These are phyloP conservation scores for Carduelis carduelis DNA, from an alignment of 2,797 vertebrate species.

Conservation along the genomic window DNA sequence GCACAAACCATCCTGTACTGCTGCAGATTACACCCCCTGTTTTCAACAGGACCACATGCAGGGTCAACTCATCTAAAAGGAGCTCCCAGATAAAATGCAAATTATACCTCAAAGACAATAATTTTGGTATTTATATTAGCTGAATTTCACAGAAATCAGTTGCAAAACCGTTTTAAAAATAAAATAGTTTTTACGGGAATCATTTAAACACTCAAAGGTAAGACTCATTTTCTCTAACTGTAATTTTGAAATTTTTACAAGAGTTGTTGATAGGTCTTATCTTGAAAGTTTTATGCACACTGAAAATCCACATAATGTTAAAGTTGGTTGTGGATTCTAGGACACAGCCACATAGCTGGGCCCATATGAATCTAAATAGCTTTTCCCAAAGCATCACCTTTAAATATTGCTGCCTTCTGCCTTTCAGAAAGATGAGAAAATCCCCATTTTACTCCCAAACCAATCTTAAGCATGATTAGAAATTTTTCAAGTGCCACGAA, in stretches of 20 bases:
- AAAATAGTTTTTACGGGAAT: not conserved
- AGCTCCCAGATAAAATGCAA: not conserved
- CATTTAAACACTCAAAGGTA: not conserved
- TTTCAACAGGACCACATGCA: not conserved
- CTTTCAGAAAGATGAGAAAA: constrained; percentile 9
- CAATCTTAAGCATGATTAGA: not conserved
- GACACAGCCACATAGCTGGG: not conserved
- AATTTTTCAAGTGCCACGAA: not conserved
- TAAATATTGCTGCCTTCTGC: not conserved
- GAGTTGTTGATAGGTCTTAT: not conserved
- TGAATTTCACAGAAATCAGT: not conserved
- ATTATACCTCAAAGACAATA: not conserved
- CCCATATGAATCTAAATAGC: not conserved
- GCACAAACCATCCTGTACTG: not conserved
- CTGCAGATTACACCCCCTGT: not conserved
- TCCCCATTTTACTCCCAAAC: not conserved
- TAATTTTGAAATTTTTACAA: not conserved
- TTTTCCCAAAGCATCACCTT: not conserved
- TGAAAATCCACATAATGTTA: not conserved
- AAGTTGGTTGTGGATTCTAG: not conserved
- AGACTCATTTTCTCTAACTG: not conserved
- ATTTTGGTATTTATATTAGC: not conserved
- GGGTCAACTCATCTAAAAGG: not conserved
- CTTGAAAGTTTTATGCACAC: not conserved
- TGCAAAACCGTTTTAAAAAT: not conserved